Conservation (phyloP, 2,113 vertebrate species). For the Misgurnus mizolepis region DNA sequence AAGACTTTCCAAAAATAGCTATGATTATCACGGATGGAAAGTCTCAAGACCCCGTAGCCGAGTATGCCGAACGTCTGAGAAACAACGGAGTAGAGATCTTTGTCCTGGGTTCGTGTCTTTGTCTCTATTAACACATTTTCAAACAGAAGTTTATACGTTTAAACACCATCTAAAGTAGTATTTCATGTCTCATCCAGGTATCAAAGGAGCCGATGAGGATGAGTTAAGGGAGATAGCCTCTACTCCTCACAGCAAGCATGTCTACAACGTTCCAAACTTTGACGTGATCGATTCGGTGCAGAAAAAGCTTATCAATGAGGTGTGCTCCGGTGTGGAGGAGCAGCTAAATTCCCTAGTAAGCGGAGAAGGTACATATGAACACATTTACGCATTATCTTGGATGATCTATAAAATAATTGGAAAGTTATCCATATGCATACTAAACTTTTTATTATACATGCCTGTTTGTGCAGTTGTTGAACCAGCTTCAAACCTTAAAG, state of each 20-base stretch:
- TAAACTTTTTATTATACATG: neutral
- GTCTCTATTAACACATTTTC: neutral
- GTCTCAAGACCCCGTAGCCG: constrained; percentile 95
- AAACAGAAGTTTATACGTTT: neutral
- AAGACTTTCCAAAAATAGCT: constrained; percentile 93
- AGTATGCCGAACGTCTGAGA: constrained; percentile 88
- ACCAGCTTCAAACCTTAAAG: constrained; percentile 84
- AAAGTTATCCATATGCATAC: neutral
- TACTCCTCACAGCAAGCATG: constrained; percentile 84
- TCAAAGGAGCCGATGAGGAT: constrained; percentile 97
- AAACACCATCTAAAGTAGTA: constrained; percentile 13
- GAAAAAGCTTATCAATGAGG: constrained; percentile 88
- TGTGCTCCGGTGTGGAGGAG: constrained; percentile 93
- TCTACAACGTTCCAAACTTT: constrained; percentile 96
- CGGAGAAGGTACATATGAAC: constrained; percentile 85
- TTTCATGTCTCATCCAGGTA: constrained; percentile 76
- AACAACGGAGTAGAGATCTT: constrained; percentile 95
- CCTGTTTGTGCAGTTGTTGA: constrained; percentile 82
- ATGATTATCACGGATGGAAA: constrained; percentile 99
- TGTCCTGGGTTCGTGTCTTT: constrained; percentile 85
- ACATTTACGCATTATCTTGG: neutral
- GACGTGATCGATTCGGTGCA: constrained; percentile 91
- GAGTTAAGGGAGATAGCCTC: constrained; percentile 94
- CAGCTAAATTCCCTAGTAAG: constrained; percentile 86
- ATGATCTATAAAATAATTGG: neutral